Evolutionary conservation across 2,888 invertebrate species (phyloP).

Genomic region (Orchesellides sinensis): DNA sequence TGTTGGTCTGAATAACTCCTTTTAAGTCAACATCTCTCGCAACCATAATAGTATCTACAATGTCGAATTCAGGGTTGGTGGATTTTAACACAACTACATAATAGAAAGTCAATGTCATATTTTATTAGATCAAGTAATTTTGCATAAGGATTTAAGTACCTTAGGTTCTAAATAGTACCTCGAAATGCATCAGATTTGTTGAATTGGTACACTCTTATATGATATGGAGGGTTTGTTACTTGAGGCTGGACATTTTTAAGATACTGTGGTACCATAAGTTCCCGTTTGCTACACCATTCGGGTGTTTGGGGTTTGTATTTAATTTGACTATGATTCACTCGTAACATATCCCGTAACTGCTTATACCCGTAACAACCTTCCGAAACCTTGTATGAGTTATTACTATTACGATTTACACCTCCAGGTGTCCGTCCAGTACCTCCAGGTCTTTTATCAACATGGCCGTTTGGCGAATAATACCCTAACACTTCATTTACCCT

Average conservation of each 20-base stretch:
- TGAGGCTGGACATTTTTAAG: neutral
- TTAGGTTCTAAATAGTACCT: constrained; percentile 4
- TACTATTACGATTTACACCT: too few relatives aligned
- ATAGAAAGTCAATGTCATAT: neutral
- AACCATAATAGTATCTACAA: constrained; percentile 28
- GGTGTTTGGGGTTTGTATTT: neutral
- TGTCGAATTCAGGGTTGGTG: neutral
- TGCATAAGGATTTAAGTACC: neutral
- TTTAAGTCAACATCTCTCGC: constrained; percentile 13
- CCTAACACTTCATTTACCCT: too few relatives aligned
- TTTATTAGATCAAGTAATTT: neutral
- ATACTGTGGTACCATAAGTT: constrained; percentile 9
- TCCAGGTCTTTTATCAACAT: too few relatives aligned
- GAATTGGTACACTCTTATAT: neutral
- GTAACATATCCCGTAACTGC: constrained; percentile 9
- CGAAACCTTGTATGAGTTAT: constrained; percentile 22
- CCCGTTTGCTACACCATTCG: constrained; percentile 16
- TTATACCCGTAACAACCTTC: constrained; percentile 37
- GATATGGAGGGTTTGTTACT: neutral
- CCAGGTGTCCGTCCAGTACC: too few relatives aligned
- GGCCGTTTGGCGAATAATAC: too few relatives aligned
- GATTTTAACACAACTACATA: constrained; percentile 34
- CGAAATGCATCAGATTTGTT: constrained; percentile 12
- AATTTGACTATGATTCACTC: neutral
- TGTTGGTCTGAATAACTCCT: neutral